phyloP scores from a whole-genome alignment of 2,113 vertebrate genomes.

The Fukomys damarensis region DNA sequence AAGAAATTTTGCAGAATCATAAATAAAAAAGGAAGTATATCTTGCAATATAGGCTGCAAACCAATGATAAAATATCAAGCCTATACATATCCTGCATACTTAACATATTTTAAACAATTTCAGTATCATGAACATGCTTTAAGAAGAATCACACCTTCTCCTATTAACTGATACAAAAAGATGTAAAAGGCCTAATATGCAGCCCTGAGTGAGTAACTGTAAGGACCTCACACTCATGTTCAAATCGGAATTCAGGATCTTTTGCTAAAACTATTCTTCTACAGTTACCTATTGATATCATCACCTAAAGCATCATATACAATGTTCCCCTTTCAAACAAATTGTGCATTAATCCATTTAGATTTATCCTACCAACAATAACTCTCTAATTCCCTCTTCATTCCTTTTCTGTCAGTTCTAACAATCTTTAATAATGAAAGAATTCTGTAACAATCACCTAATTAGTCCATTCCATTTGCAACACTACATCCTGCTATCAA shows the following conservation, averaged over 20 bases:
- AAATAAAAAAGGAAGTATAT: background rate
- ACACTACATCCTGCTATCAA: too few relatives aligned
- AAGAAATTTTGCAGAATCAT: background rate
- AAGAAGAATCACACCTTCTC: background rate
- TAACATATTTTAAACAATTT: background rate
- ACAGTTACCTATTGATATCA: too few relatives aligned
- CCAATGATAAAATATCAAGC: background rate
- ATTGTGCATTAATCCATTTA: too few relatives aligned
- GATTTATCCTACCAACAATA: too few relatives aligned
- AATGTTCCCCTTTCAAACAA: too few relatives aligned
- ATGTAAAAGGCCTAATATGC: too few relatives aligned
- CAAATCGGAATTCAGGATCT: background rate
- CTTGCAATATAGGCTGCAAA: background rate
- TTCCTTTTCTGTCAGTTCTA: too few relatives aligned
- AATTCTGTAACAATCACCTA: too few relatives aligned
- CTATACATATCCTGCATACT: background rate
- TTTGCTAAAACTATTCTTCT: background rate
- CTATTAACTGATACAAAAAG: background rate
- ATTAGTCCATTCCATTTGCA: too few relatives aligned
- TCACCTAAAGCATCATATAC: too few relatives aligned
- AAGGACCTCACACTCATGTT: background rate
- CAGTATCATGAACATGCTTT: background rate
- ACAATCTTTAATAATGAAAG: too few relatives aligned
- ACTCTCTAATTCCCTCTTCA: too few relatives aligned
- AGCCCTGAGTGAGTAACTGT: background rate